These are phyloP conservation scores for Aspidapion aeneum DNA, from an alignment of 2,888 invertebrate species.

Conservation along the genomic window DNA sequence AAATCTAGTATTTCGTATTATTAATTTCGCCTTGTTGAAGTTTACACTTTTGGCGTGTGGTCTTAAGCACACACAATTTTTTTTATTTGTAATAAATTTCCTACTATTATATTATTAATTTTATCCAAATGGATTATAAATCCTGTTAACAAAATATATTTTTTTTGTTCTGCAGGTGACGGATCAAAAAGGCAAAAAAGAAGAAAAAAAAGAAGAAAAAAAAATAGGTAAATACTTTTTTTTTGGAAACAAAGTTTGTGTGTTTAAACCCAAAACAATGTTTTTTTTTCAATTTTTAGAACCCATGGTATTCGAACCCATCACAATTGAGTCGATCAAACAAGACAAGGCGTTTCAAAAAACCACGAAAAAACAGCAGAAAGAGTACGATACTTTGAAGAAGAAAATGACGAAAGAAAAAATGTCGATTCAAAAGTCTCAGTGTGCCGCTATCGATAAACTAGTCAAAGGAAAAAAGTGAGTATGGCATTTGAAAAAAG, in stretches of 20 bases:
- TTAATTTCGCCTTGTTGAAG: too few species aligned
- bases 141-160: too few species aligned
- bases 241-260: neutral
- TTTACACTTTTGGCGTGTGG: too few species aligned
- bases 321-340: slow-evolving; percentile 82
- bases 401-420: slow-evolving; percentile 94
- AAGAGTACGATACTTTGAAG: slow-evolving; percentile 87
- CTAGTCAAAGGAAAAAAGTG: slow-evolving; percentile 91
- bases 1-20: too few species aligned
- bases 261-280: neutral
- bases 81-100: too few species aligned
- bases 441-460: slow-evolving; percentile 89
- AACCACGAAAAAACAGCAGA: slow-evolving; percentile 91
- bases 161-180: slow-evolving; percentile 18
- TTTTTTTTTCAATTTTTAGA: slow-evolving; percentile 45
- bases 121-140: too few species aligned
- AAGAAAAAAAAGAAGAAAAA: slow-evolving; percentile 65
- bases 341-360: slow-evolving; percentile 91
- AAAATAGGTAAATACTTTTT: slow-evolving; percentile 59
- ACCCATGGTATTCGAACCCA: slow-evolving; percentile 82
- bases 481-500: too few species aligned
- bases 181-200: slow-evolving; percentile 53
- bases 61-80: too few species aligned
- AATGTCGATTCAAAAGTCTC: slow-evolving; percentile 83
- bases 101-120: too few species aligned